phyloP scores from a whole-genome alignment of 2,113 vertebrate species.

The Embiotoca jacksoni region DNA sequence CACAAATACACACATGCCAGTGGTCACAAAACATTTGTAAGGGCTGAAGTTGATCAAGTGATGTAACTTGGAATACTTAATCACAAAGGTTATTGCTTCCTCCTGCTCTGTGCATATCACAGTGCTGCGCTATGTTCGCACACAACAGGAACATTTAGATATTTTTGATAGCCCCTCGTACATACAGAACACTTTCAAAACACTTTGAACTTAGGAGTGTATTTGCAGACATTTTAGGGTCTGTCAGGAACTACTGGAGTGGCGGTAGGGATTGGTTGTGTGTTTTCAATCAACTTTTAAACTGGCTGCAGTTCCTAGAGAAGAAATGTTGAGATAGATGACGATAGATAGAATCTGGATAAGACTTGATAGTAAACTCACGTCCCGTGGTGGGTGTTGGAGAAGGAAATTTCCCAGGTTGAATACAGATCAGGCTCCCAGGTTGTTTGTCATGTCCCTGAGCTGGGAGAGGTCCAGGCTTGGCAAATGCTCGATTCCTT shows the following conservation, averaged over 20 bases:
- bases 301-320: background rate
- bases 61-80: no score
- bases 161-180: no score
- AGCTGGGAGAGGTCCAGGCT: slow-evolving; percentile 22
- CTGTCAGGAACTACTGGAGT: background rate
- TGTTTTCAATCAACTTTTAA: background rate
- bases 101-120: no score
- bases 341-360: background rate
- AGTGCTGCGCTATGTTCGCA: no score
- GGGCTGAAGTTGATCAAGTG: no score
- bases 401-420: slow-evolving; percentile 9
- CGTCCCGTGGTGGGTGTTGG: background rate
- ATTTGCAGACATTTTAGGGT: no score
- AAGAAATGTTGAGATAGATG: background rate
- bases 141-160: no score
- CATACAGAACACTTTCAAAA: no score
- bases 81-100: no score
- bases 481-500: slow-evolving; percentile 24
- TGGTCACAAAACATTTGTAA: no score
- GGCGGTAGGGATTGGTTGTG: background rate
- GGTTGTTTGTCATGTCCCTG: slow-evolving; percentile 10
- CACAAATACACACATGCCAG: no score
- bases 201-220: no score
- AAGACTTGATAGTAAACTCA: slow-evolving; percentile 4
- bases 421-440: slow-evolving; percentile 16